phyloP scores from a whole-genome alignment of 2,888 invertebrate genomes.

The Microplitis manilae region DNA sequence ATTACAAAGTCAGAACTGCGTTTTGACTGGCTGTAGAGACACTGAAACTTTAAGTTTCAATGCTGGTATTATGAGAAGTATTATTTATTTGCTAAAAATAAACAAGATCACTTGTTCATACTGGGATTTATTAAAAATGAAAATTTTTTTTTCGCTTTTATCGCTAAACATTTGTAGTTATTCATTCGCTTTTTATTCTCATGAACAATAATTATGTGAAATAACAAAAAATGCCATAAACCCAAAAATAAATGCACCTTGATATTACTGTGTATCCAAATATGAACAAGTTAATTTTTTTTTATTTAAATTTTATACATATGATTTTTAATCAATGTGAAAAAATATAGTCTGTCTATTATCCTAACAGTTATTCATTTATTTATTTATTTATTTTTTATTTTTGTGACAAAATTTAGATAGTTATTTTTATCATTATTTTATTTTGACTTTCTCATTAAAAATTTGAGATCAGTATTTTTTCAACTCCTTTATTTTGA shows the following conservation, averaged over 20 bases:
- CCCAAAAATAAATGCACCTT: conserved; percentile 5
- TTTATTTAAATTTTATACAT: conserved; percentile 17
- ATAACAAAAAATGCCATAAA: neutral
- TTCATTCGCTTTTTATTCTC: neutral
- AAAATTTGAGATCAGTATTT: neutral
- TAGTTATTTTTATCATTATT: neutral
- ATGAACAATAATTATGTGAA: neutral
- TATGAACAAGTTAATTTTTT: neutral
- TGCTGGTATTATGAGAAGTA: too few species aligned
- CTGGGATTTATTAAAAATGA: neutral
- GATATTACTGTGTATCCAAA: neutral
- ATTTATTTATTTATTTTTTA: neutral
- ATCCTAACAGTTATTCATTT: neutral
- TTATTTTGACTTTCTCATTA: neutral
- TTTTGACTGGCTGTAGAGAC: too few species aligned
- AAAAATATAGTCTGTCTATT: conserved; percentile 38
- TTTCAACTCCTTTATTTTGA: too few species aligned
- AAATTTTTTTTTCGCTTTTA: neutral
- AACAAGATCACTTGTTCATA: conserved; percentile 13
- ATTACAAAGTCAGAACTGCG: too few species aligned
- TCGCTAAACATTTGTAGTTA: neutral
- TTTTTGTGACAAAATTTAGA: neutral
- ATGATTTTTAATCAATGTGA: conserved; percentile 27
- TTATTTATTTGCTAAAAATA: neutral
- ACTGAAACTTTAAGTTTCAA: too few species aligned